Percentiles rank a stretch among this genome's conserved stretches.
These are phyloP conservation scores for Drosophila kohkoa DNA, from an alignment of 1,140 invertebrate species.

Conservation along the genomic window DNA sequence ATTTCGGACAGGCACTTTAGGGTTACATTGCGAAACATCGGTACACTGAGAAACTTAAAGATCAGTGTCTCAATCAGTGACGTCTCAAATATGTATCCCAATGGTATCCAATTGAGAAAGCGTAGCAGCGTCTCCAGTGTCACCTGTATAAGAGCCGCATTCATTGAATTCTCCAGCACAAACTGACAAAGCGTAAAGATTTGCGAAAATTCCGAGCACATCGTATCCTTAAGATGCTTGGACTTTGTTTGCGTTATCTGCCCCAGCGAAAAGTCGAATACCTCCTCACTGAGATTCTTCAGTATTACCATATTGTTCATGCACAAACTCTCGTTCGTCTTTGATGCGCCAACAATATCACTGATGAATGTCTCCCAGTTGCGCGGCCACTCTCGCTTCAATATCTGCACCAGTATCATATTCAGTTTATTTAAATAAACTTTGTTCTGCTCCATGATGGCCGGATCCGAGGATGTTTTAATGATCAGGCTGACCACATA, in stretches of 20 bases:
- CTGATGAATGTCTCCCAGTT: conserved; percentile 99
- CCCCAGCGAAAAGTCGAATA: conserved; percentile 99
- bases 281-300: conserved; percentile 98
- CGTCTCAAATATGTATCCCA: conserved; percentile 99
- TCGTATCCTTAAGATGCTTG: conserved; percentile 99
- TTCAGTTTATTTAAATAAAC: conserved; percentile 99
- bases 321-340: conserved; percentile 99
- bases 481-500: conserved; percentile 99
- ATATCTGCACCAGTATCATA: conserved; percentile 99
- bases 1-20: conserved; percentile 99
- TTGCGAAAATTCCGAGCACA: conserved; percentile 99
- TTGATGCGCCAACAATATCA: conserved; percentile 99
- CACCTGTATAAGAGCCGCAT: conserved; percentile 96
- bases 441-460: conserved; percentile 95
- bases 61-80: conserved; percentile 97
- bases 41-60: conserved; percentile 98
- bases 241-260: conserved; percentile 99
- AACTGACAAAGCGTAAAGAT: conserved; percentile 99
- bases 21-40: conserved; percentile 99
- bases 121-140: conserved; percentile 98
- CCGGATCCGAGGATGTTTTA: conserved; percentile 97
- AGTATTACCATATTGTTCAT: conserved; percentile 99
- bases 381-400: conserved; percentile 99
- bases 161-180: conserved; percentile 99
- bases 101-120: conserved; percentile 99